Evolutionary conservation across 2,797 vertebrate genomes (phyloP), one percentile per base, ranked within the genome.

Genomic region (Gymnoscopelus microlampas): DNA sequence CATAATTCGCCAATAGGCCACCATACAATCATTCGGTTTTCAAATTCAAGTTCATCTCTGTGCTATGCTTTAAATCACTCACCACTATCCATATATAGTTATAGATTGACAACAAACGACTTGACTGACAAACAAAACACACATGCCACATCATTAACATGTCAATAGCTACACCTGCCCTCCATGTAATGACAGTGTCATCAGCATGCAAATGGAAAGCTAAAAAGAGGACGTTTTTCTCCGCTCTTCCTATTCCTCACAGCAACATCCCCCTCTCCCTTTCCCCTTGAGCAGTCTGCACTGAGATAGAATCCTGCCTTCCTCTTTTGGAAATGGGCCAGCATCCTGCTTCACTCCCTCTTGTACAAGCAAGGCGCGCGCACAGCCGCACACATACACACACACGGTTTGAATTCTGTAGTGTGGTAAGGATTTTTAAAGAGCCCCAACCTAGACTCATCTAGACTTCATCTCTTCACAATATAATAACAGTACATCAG

Each of bases 161-260:
- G 82, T 88, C 79, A 89, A 91, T 83, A 81, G 83, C 79, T 84
- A 87, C 87, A 89, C 84, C 88, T 89, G 89, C 83, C 85, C 79
- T 83, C 69, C 51, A 67, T 85, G 73, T 81, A 81, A 85, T 70
- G 76, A 79, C 70, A 78, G 71, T 78, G 72, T 76, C 84, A 87
- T 84, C 79, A 85, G 87, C 77, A 91, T 88, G 79, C 74, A 86
- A 88, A 86, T 88, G 63, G 49, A 5, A 63, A 68, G 71, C 71
- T 47, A 79, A 77, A 66, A 75, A 80, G 67, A 74, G 60, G 49
- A 54, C 62, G 64, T 62, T 53, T 58, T 44, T n/a, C 72, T 26
- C 58, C 66, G 24, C 64, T 11, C 56, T 64, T 71, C 69, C 72
- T 57, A 66, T 77, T 79, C 74, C 81, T 72, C 77, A 76, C 74